phyloP scores from a whole-genome alignment of 2,113 vertebrate species.

The Corythornis madagascariensis region DNA sequence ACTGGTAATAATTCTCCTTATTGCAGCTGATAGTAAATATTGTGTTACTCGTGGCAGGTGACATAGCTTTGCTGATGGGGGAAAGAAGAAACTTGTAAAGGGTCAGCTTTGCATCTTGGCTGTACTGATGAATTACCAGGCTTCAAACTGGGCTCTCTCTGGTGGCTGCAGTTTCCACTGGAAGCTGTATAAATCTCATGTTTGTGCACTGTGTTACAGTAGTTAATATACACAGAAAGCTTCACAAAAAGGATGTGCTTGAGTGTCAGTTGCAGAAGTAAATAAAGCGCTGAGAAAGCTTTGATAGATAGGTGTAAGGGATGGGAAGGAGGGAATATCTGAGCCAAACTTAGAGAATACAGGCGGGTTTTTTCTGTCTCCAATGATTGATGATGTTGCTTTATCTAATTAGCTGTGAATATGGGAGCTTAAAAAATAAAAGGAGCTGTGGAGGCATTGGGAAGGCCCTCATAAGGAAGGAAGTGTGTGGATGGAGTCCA shows the following conservation, averaged over 20 bases:
- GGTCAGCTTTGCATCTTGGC: neutral
- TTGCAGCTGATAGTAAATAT: constrained; percentile 52
- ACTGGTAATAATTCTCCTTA: constrained; percentile 30
- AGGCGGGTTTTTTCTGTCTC: constrained; percentile 64
- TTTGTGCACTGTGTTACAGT: neutral
- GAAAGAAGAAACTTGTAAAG: neutral
- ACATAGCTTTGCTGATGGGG: neutral
- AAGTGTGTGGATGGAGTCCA: constrained; percentile 46
- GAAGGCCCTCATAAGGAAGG: constrained; percentile 48
- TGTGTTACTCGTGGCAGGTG: constrained; percentile 28
- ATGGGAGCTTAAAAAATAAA: constrained; percentile 66
- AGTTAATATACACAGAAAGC: constrained; percentile 32
- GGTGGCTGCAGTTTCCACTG: neutral
- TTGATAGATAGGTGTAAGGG: constrained; percentile 2
- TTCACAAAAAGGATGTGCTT: neutral
- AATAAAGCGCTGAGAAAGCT: neutral
- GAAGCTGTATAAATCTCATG: neutral
- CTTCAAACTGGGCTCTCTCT: neutral
- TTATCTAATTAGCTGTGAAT: constrained; percentile 79
- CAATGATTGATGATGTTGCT: constrained; percentile 79
- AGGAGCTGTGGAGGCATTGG: constrained; percentile 43
- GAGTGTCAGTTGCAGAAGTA: neutral
- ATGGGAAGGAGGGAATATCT: neutral
- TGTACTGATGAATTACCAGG: neutral
- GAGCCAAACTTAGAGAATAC: constrained; percentile 33